A percentile compares a stretch with the other conserved stretches of the same genome.
Conservation (phyloP, 2,113 vertebrate genomes). For the Pseudopodoces humilis region DNA sequence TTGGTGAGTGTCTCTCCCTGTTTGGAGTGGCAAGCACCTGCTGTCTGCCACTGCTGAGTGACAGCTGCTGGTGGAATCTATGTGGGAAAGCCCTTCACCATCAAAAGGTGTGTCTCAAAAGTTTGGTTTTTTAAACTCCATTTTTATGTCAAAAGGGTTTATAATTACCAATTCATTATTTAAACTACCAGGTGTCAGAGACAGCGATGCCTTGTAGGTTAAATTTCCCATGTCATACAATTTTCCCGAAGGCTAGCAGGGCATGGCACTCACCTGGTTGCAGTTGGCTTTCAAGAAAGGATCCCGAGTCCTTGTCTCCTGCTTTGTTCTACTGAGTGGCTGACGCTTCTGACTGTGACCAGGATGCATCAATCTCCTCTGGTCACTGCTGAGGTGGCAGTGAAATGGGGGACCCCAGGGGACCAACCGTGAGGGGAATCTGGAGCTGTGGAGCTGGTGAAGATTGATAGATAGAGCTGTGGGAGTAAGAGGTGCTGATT, state of each 20-base stretch:
- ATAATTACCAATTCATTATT: conserved; percentile 59
- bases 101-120: conserved; percentile 51
- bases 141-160: conserved; percentile 60
- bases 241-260: neutral
- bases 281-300: neutral
- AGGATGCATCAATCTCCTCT: neutral
- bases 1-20: neutral
- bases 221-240: neutral
- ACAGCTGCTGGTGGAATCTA: conserved; percentile 14
- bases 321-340: neutral
- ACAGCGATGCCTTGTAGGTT: neutral
- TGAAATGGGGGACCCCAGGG: neutral
- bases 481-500: conserved; percentile 61
- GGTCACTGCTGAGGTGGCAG: neutral
- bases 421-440: neutral
- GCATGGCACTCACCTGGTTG: rapidly evolving
- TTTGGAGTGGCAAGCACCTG: conserved; percentile 5
- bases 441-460: neutral
- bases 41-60: conserved; percentile 35
- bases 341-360: neutral
- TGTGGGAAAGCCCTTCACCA: conserved; percentile 47
- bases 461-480: conserved; percentile 13
- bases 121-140: conserved; percentile 25
- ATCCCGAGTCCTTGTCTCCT: neutral
- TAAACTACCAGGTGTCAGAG: conserved; percentile 57